Conservation (phyloP, 2,797 vertebrate genomes). For the Allobates femoralis region DNA sequence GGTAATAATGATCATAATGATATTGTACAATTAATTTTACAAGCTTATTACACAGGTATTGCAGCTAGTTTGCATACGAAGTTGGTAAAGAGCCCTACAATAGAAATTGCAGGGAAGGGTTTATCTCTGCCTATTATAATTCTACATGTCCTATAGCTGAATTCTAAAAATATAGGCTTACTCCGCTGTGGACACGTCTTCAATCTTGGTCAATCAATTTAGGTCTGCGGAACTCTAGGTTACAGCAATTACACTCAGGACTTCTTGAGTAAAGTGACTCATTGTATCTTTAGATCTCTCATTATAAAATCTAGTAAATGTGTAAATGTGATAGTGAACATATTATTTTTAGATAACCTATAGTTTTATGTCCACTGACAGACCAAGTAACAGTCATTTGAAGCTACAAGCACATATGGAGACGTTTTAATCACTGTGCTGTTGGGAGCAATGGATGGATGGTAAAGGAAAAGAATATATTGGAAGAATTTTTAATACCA, state of each 20-base stretch:
- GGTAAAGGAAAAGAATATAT: too few relatives aligned
- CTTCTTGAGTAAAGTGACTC: conserved; percentile 3
- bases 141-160: background rate
- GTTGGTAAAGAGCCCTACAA: background rate
- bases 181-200: conserved; percentile 4
- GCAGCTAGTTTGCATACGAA: background rate
- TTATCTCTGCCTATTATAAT: background rate
- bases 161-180: background rate
- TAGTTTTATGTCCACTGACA: background rate
- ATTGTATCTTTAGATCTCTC: background rate
- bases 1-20: background rate
- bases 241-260: conserved; percentile 18
- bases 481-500: too few relatives aligned
- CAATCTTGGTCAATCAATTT: conserved; percentile 28
- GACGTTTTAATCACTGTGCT: background rate
- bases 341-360: background rate
- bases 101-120: background rate
- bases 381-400: background rate
- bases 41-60: conserved; percentile 21
- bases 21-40: conserved; percentile 4
- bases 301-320: conserved; percentile 5
- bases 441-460: background rate
- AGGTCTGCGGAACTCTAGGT: conserved; percentile 11
- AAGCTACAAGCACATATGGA: background rate
- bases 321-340: background rate